These are phyloP conservation scores for Rhagoletis zephyria DNA, from an alignment of 1,140 invertebrate species.

Conservation along the genomic window DNA sequence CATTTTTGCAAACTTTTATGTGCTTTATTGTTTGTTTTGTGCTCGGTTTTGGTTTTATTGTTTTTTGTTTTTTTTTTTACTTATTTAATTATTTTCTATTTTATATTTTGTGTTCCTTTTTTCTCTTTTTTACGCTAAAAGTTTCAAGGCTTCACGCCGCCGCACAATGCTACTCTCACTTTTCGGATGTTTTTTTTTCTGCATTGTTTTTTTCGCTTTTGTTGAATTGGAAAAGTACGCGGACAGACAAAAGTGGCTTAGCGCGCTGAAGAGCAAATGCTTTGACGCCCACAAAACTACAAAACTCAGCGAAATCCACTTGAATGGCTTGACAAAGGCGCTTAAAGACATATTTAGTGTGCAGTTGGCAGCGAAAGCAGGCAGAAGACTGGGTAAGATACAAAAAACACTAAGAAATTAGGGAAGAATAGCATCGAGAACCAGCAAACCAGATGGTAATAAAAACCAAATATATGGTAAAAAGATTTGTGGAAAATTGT, in stretches of 20 bases:
- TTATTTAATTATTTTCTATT: slow-evolving; percentile 3
- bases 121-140: slow-evolving; percentile 8
- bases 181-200: not conserved
- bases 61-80: not conserved
- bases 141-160: slow-evolving; percentile 35
- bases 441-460: too few relatives aligned
- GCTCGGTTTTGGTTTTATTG: not conserved
- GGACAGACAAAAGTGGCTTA: slow-evolving; percentile 12
- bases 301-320: slow-evolving; percentile 23
- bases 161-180: slow-evolving; percentile 15
- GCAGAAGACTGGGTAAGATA: not conserved
- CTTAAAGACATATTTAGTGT: not conserved
- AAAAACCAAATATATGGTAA: too few relatives aligned
- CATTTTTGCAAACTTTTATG: slow-evolving; percentile 13
- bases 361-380: not conserved
- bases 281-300: slow-evolving; percentile 20
- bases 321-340: slow-evolving; percentile 32
- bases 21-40: not conserved
- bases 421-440: not conserved
- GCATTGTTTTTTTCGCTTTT: not conserved
- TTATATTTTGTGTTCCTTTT: not conserved
- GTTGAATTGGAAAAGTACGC: slow-evolving; percentile 14
- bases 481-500: too few relatives aligned
- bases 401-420: not conserved
- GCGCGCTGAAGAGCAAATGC: slow-evolving; percentile 11